These are phyloP conservation scores for Leptopilina clavipes DNA, from an alignment of 1,140 invertebrate genomes.

Conservation along the genomic window DNA sequence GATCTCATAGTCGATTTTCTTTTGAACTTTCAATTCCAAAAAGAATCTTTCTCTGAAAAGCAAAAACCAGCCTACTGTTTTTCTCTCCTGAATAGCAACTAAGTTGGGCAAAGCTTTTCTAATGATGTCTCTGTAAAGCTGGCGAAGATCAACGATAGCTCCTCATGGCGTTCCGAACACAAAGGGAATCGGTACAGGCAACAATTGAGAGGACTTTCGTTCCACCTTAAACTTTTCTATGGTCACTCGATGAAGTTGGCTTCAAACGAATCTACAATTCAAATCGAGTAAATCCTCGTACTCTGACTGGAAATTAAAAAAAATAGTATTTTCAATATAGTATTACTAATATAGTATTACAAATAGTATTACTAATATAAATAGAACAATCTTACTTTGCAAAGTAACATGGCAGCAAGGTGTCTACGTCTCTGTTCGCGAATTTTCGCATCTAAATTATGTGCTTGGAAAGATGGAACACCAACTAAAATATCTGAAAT, in stretches of 20 bases:
- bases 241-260: constrained; percentile 85
- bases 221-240: constrained; percentile 87
- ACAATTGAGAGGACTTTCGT: constrained; percentile 81
- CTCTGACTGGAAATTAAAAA: constrained; percentile 79
- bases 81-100: constrained; percentile 87
- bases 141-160: constrained; percentile 84
- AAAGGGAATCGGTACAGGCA: constrained; percentile 86
- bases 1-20: constrained; percentile 89
- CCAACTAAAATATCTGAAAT: constrained; percentile 87
- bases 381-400: constrained; percentile 88
- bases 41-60: constrained; percentile 93
- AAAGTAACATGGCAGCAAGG: constrained; percentile 92
- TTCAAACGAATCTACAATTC: constrained; percentile 85
- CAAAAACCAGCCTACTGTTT: constrained; percentile 93
- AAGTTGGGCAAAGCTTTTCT: constrained; percentile 87
- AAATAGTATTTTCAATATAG: too few relatives aligned
- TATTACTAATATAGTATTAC: too few relatives aligned
- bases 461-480: constrained; percentile 89
- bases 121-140: constrained; percentile 89
- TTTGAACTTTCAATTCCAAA: constrained; percentile 88
- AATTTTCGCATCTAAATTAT: constrained; percentile 91
- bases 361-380: too few relatives aligned
- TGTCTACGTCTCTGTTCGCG: constrained; percentile 92
- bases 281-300: constrained; percentile 85
- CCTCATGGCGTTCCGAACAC: constrained; percentile 89